Conservation (phyloP, 2,888 invertebrate genomes). For the Nymphalis polychloros region DNA sequence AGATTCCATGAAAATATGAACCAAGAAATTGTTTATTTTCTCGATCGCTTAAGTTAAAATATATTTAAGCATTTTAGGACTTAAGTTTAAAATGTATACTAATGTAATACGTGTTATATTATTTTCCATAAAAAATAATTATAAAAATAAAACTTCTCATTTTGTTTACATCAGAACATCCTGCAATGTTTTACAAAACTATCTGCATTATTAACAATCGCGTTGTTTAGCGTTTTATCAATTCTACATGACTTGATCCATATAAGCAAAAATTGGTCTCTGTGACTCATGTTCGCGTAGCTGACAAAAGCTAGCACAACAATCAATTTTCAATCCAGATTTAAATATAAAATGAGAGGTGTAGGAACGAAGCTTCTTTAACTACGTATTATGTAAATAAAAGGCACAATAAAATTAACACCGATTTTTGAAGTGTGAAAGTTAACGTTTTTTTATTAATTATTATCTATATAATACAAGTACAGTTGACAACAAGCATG, state of each 20-base stretch:
- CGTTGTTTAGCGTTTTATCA: neutral
- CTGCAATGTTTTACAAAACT: neutral
- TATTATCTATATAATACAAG: too few species aligned
- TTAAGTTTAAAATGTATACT: neutral
- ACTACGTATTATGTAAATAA: too few species aligned
- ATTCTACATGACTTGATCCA: neutral
- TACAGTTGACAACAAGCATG: too few species aligned
- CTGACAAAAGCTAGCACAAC: slow-evolving; percentile 5
- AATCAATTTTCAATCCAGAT: neutral
- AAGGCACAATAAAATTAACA: too few species aligned
- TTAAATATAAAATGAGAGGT: too few species aligned
- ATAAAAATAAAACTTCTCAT: slow-evolving; percentile 12
- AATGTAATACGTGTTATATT: slow-evolving; percentile 3
- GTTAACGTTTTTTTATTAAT: too few species aligned
- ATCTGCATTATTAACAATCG: neutral
- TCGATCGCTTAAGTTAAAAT: neutral
- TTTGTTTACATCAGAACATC: neutral
- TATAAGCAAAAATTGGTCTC: slow-evolving; percentile 11
- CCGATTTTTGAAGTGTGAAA: too few species aligned
- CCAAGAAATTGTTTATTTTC: neutral
- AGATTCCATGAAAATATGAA: neutral
- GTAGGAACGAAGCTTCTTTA: too few species aligned
- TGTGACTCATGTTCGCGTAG: neutral
- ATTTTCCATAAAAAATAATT: slow-evolving; percentile 12
- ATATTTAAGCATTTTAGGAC: slow-evolving; percentile 6